Evolutionary conservation across 1,140 invertebrate genomes (phyloP).

Genomic region (Cyclina sinensis): DNA sequence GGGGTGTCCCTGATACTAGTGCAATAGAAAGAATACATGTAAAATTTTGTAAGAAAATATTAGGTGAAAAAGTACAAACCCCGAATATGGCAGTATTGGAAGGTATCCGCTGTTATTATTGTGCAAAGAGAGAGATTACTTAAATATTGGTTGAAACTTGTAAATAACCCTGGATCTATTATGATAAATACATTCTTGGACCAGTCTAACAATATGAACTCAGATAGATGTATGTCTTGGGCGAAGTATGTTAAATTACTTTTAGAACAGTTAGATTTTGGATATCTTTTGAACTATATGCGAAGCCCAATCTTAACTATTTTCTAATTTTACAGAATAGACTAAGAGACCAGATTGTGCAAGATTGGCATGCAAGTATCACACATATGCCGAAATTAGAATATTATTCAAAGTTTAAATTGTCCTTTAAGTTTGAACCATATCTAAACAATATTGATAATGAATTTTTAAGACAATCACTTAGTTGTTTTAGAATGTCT

Average conservation of each 20-base stretch:
- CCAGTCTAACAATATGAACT: not conserved
- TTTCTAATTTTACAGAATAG: not conserved
- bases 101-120: not conserved
- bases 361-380: slow-evolving; percentile 17
- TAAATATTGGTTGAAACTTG: not conserved
- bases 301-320: not conserved
- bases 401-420: not conserved
- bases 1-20: slow-evolving; percentile 1
- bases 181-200: no score
- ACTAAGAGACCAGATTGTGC: not conserved
- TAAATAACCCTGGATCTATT: not conserved
- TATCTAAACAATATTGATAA: not conserved
- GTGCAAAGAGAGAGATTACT: not conserved
- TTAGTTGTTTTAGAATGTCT: not conserved
- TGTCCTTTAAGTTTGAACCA: not conserved
- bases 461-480: not conserved
- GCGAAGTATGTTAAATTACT: not conserved
- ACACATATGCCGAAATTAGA: not conserved
- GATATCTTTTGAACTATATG: not conserved
- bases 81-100: not conserved
- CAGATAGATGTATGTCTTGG: no score
- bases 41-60: no score
- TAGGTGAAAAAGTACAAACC: not conserved
- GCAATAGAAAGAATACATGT: slow-evolving; percentile 20
- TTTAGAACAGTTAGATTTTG: not conserved